A percentile compares a stretch with the other conserved stretches of the same genome.
phyloP scores from a whole-genome alignment of 2,113 vertebrate species.

The Cercopithecus mona region DNA sequence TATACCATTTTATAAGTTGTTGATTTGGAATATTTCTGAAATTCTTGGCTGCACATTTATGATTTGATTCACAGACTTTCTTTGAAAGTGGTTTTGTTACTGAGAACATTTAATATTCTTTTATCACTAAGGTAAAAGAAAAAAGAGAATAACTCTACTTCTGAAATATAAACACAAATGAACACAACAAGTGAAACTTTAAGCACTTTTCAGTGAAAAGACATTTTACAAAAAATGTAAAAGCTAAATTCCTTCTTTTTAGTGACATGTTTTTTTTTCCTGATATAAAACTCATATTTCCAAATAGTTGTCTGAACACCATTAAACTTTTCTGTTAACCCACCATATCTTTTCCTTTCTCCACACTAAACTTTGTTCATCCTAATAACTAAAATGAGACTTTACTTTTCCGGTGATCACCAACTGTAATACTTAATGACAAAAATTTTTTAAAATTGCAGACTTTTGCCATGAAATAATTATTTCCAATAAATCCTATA shows the following conservation, averaged over 20 bases:
- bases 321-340: neutral
- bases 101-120: neutral
- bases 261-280: neutral
- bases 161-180: neutral
- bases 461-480: constrained; percentile 27
- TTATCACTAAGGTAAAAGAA: neutral
- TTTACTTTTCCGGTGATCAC: neutral
- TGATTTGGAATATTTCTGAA: constrained; percentile 14
- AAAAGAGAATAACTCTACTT: neutral
- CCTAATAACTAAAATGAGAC: neutral
- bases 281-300: neutral
- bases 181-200: neutral
- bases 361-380: neutral
- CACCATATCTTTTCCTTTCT: neutral
- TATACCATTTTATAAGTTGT: neutral
- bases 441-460: neutral
- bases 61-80: neutral
- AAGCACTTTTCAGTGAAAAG: neutral
- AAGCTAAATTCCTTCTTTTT: neutral
- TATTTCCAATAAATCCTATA: constrained; percentile 3
- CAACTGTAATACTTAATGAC: neutral
- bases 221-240: neutral
- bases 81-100: neutral
- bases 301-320: neutral
- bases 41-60: neutral